Percentiles rank a stretch among this genome's conserved stretches.
Conservation (phyloP, 2,113 vertebrate species). For the Cyprinodon tularosa region DNA sequence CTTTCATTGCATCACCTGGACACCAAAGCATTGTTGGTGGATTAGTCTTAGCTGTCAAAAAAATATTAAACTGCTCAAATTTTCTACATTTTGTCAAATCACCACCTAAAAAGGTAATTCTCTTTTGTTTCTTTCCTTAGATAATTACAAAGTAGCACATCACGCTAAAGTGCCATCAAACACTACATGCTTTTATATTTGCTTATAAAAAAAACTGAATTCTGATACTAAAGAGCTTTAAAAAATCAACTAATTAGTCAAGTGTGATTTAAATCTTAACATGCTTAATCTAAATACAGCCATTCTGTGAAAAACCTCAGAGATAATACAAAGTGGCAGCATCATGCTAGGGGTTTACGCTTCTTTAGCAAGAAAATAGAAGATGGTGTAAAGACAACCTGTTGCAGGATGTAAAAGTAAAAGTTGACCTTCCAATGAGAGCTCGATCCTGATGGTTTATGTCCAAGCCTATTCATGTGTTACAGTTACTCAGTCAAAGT, state of each 20-base stretch:
- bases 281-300: background rate
- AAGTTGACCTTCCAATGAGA: no score
- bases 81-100: background rate
- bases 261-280: background rate
- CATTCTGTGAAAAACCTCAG: background rate
- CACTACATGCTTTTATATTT: no score
- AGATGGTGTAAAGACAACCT: background rate
- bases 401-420: background rate
- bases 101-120: background rate
- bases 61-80: background rate
- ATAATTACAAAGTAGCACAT: background rate
- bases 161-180: background rate
- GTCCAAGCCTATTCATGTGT: background rate
- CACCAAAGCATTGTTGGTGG: slow-evolving; percentile 17
- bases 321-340: background rate
- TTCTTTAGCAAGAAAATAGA: no score
- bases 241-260: background rate
- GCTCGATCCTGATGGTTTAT: background rate
- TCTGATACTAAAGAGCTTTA: no score
- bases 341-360: background rate
- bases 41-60: slow-evolving; percentile 2
- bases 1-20: slow-evolving; percentile 3
- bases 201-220: no score
- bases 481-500: background rate
- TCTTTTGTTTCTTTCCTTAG: background rate